These are phyloP conservation scores for Squalus acanthias DNA, from an alignment of 2,797 vertebrate species.

Conservation along the genomic window DNA sequence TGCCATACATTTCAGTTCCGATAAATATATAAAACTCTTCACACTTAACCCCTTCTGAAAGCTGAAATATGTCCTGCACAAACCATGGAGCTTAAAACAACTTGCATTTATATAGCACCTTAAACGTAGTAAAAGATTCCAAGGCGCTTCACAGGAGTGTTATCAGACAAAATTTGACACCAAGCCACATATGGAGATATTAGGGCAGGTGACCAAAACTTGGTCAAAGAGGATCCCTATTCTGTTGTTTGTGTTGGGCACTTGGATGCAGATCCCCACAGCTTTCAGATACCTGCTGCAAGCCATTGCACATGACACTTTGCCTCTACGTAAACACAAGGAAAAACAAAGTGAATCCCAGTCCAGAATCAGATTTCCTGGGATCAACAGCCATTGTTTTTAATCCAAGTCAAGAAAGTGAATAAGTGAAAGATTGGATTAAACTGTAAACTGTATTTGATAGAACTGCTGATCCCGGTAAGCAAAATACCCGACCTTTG, in stretches of 20 bases:
- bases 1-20: not conserved
- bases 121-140: not conserved
- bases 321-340: not conserved
- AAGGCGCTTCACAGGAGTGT: not conserved
- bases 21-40: not conserved
- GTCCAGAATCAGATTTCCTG: not conserved
- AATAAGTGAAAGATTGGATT: not conserved
- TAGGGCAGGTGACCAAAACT: not conserved
- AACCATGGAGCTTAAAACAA: not conserved
- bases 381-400: not conserved
- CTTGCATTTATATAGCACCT: not conserved
- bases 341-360: not conserved
- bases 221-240: not conserved
- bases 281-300: not conserved
- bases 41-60: not conserved
- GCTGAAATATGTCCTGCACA: not conserved
- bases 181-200: not conserved
- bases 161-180: not conserved
- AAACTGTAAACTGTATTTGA: not conserved
- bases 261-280: not conserved
- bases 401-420: not conserved
- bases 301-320: not conserved
- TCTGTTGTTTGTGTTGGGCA: not conserved
- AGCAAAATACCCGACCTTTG: not conserved
- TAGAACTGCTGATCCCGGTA: not conserved